Base-by-base conservation (phyloP, 2,797 vertebrate species). In the Amblyopsis hoosieri region DNA sequence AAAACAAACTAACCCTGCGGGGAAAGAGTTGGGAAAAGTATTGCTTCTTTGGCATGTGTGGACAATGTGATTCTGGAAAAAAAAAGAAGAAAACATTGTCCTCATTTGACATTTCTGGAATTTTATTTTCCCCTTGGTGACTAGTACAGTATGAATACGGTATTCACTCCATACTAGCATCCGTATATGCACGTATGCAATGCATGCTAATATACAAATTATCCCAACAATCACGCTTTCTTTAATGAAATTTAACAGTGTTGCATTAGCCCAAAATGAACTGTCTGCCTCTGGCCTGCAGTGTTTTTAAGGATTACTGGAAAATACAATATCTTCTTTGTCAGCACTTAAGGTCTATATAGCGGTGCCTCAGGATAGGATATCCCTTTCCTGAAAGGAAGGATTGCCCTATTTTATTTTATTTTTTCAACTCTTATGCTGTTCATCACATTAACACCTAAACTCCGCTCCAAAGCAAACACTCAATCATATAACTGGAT, bases 281-380 rank as follows among this genome's bases (percentile, higher is more conserved):
- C 86, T 82, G 73, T 68, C 70, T 77, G 82, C 76, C 76, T 89
- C 80, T 92, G 87, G 86, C 86, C 85, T 62, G 71, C 77, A 80
- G 87, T 86, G 81, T 89, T 90, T 85, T 87, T 89, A 88, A 82
- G 84, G 89, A 89, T 90, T 91, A 90, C 85, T 90, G 89, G 86
- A 92, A 92, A 93, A 91, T 85, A 92, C 84, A 90, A 92, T 90
- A 93, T 93, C 86, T 81, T 91, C 90, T 92, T 91, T 93, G 92
- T 93, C 91, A 94, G 92, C 92, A 93, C 92, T 92, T 92, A 91
- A 90, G 87, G 91, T 91, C 90, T 92, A 87, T 90, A 93, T 94
- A 84, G 80, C 81, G 75, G 75, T 88, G 90, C 91, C 91, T 91
- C 91, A 93, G 92, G 93, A 93, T 90, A 93, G 92, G 93, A 93